Conservation (phyloP, 1,140 invertebrate genomes). For the Acromyrmex heyeri region DNA sequence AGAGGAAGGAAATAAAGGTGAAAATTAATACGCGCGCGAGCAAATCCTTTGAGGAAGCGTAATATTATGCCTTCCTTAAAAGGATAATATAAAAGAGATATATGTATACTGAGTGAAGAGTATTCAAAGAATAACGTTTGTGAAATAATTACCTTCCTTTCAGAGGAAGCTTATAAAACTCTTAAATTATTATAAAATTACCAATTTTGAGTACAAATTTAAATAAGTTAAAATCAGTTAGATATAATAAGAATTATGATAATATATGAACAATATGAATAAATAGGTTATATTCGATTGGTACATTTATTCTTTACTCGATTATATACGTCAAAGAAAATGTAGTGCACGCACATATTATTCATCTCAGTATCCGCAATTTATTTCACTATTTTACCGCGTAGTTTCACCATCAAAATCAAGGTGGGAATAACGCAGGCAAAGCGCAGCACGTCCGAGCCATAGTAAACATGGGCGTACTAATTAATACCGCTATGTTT, state of each 20-base stretch:
- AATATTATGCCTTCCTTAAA: neutral
- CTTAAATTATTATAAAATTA: neutral
- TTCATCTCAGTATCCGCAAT: neutral
- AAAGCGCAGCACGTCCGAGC: neutral
- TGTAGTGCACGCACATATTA: too few species aligned
- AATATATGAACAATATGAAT: neutral
- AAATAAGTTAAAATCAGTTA: neutral
- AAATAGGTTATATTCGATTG: neutral
- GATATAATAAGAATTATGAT: neutral
- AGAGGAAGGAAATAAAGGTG: slow-evolving; percentile 1
- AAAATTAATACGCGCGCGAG: slow-evolving; percentile 15
- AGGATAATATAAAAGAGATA: neutral
- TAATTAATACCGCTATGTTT: slow-evolving; percentile 49
- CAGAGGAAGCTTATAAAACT: neutral
- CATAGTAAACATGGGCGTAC: slow-evolving; percentile 28
- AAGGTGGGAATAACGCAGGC: slow-evolving; percentile 11
- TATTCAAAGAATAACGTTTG: neutral
- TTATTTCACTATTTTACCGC: neutral
- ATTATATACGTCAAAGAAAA: neutral
- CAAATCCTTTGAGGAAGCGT: neutral
- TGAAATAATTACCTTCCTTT: neutral
- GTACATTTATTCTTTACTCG: neutral
- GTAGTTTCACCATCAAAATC: neutral
- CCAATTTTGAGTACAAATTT: neutral
- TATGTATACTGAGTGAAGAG: neutral